phyloP scores from a whole-genome alignment of 2,113 vertebrate genomes.

The Oophaga pumilio region DNA sequence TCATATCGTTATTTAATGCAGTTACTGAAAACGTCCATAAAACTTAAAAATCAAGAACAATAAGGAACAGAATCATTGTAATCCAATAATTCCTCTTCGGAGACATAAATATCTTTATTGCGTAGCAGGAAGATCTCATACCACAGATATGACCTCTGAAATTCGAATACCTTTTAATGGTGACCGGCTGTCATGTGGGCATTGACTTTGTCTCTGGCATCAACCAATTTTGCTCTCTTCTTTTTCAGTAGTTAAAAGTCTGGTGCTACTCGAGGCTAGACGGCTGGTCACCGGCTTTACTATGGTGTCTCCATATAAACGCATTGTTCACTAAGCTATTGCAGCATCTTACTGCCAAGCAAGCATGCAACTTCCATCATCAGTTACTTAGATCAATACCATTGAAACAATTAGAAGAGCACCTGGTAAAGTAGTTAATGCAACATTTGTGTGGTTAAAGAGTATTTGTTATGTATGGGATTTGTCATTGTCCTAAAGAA shows the following conservation, averaged over 20 bases:
- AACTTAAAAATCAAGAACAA: slow-evolving; percentile 43
- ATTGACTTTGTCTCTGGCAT: slow-evolving; percentile 55
- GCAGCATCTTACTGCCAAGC: slow-evolving; percentile 17
- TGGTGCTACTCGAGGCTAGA: slow-evolving; percentile 40
- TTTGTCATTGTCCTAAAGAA: not conserved
- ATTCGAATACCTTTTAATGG: slow-evolving; percentile 55
- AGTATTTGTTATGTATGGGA: not conserved
- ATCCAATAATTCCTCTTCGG: slow-evolving; percentile 25
- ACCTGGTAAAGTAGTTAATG: slow-evolving; percentile 37
- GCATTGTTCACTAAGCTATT: not conserved
- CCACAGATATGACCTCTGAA: slow-evolving; percentile 50
- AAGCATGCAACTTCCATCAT: slow-evolving; percentile 34
- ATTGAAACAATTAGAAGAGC: slow-evolving; percentile 33
- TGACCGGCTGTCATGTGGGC: slow-evolving; percentile 51
- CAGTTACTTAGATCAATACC: slow-evolving; percentile 38
- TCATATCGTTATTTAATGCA: slow-evolving; percentile 15
- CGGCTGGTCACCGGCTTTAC: slow-evolving; percentile 26
- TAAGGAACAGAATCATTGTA: slow-evolving; percentile 19
- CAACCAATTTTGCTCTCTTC: slow-evolving; percentile 36
- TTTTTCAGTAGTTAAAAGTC: slow-evolving; percentile 42
- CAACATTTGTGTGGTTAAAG: slow-evolving; percentile 21
- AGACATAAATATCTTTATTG: slow-evolving; percentile 52
- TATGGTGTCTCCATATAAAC: slow-evolving; percentile 32
- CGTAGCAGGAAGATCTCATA: slow-evolving; percentile 49
- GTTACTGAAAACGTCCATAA: slow-evolving; percentile 43